phyloP scores from a whole-genome alignment of 2,113 vertebrate species.

The Atractosteus spatula region DNA sequence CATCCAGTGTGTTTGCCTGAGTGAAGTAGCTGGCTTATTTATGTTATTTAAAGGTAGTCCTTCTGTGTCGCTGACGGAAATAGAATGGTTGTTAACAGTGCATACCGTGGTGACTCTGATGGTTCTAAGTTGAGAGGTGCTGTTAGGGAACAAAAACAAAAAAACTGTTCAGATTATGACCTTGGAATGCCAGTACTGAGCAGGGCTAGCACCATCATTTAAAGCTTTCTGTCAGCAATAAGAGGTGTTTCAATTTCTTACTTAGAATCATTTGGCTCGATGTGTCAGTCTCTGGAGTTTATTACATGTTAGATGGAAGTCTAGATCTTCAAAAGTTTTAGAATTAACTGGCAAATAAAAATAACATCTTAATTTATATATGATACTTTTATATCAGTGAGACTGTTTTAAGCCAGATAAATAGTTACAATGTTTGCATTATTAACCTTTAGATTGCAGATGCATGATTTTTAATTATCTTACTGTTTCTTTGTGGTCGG shows the following conservation, averaged over 20 bases:
- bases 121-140: background rate
- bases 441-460: too few species aligned
- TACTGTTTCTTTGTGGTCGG: too few species aligned
- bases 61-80: background rate
- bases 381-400: too few species aligned
- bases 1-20: background rate
- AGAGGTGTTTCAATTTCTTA: background rate
- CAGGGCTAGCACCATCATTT: background rate
- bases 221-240: background rate
- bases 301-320: background rate
- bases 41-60: conserved; percentile 11
- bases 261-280: conserved; percentile 1
- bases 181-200: conserved; percentile 1
- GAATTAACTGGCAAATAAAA: too few species aligned
- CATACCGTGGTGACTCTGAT: conserved; percentile 4
- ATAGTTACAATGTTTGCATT: too few species aligned
- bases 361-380: too few species aligned
- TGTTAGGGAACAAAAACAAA: background rate
- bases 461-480: too few species aligned
- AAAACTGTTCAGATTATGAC: background rate
- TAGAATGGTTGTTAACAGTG: background rate
- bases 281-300: background rate
- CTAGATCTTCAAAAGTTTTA: too few species aligned
- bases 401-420: too few species aligned
- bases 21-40: conserved; percentile 6